Percentiles rank a stretch among this genome's conserved stretches.
Evolutionary conservation across 1,140 invertebrate species (phyloP).

Genomic region (Megathymus violae): DNA sequence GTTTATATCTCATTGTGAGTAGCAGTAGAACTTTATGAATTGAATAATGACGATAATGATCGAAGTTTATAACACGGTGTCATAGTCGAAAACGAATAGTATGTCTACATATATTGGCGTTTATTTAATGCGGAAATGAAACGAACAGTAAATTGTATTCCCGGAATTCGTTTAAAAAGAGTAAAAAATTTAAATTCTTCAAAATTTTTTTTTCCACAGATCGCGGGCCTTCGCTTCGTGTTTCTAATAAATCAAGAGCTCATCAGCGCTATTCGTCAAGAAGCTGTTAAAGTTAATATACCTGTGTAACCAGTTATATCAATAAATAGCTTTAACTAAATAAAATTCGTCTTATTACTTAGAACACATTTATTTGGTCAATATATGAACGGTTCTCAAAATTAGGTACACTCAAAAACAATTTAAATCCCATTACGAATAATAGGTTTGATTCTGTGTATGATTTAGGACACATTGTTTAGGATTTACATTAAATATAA

Average conservation of each 20-base stretch:
- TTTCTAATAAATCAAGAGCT: conserved; percentile 97
- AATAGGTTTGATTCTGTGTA: conserved; percentile 47
- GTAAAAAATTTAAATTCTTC: no score
- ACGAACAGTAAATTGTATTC: no score
- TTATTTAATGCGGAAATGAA: no score
- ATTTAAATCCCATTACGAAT: conserved; percentile 61
- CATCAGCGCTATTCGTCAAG: conserved; percentile 92
- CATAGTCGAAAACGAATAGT: no score
- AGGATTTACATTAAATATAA: conserved; percentile 38
- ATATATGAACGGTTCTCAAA: conserved; percentile 77
- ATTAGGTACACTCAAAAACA: conserved; percentile 74
- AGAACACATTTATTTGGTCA: conserved; percentile 85
- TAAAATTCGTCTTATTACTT: conserved; percentile 66
- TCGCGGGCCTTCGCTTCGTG: conserved; percentile 94
- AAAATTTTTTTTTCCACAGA: conserved; percentile 84
- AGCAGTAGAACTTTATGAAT: no score
- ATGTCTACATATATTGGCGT: no score
- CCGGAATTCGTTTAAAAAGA: no score
- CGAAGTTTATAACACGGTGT: no score
- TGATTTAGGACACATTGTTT: conserved; percentile 45
- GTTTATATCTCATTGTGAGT: no score
- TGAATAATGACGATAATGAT: no score
- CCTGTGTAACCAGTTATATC: conserved; percentile 60
- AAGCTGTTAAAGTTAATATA: conserved; percentile 90
- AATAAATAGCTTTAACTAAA: conserved; percentile 54